Conservation (phyloP, 37 sponge, comb jelly and placozoan species). For the Oopsacas minuta region DNA sequence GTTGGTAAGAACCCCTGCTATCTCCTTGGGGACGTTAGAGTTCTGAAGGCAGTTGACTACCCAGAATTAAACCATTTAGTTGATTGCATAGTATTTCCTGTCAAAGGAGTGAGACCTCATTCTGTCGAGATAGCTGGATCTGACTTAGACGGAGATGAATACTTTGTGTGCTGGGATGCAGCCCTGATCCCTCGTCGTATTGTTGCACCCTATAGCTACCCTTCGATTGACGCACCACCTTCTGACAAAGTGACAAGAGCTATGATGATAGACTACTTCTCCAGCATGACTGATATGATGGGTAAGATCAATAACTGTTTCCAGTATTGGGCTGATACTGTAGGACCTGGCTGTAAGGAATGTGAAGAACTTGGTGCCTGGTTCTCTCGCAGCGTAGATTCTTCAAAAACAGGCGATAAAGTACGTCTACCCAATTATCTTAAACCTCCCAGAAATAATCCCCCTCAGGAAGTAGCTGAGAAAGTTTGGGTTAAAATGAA, state of each 20-base stretch:
- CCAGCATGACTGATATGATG: conserved; percentile 34
- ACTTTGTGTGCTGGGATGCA: conserved; percentile 62
- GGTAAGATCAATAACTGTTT: conserved; percentile 44
- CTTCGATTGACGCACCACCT: conserved; percentile 18
- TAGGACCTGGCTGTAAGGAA: conserved; percentile 31
- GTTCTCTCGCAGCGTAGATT: conserved; percentile 53
- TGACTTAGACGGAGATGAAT: conserved; percentile 71
- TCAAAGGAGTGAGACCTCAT: conserved; percentile 49
- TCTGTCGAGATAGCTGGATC: conserved; percentile 66
- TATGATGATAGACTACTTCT: conserved; percentile 38
- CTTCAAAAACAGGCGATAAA: conserved; percentile 48
- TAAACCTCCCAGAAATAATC: conserved; percentile 18
- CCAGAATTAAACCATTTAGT: conserved; percentile 39
- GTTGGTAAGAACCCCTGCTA: conserved; percentile 63
- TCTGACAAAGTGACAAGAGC: neutral
- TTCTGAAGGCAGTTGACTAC: conserved; percentile 32
- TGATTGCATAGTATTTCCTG: conserved; percentile 72
- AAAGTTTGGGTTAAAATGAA: conserved; percentile 45
- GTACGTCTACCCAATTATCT: conserved; percentile 34
- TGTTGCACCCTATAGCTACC: conserved; percentile 44
- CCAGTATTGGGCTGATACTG: conserved; percentile 49
- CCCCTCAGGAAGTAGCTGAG: neutral
- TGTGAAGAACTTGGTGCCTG: conserved; percentile 44
- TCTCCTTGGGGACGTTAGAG: conserved; percentile 57
- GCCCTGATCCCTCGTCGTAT: conserved; percentile 31